A percentile compares a stretch with the other conserved stretches of the same genome.
Conservation (phyloP, 1,140 invertebrate species). For the Magallana gigas region DNA sequence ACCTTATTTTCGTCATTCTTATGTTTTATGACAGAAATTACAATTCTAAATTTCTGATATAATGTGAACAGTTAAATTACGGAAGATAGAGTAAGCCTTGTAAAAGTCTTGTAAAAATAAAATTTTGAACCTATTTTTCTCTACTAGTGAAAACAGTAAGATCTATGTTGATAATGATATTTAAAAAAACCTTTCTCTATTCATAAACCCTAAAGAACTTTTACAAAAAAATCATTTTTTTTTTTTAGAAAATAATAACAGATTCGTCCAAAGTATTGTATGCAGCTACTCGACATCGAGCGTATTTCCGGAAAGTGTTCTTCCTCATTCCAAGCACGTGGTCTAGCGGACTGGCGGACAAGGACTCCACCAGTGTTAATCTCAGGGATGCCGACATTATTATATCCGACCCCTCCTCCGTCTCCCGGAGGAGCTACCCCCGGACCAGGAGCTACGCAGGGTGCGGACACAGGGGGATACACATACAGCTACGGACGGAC, state of each 20-base stretch:
- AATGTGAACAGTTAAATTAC: no score
- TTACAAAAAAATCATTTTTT: no score
- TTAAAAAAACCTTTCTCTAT: no score
- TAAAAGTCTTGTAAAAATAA: no score
- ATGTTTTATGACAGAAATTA: no score
- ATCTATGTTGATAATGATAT: no score
- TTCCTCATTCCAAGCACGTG: constrained; percentile 76
- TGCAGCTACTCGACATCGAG: constrained; percentile 68
- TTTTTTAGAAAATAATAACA: constrained; percentile 68
- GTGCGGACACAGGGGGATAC: constrained; percentile 74
- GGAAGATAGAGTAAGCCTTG: no score
- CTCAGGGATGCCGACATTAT: constrained; percentile 50
- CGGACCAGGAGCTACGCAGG: constrained; percentile 65
- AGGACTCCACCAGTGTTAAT: not conserved
- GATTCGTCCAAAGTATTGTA: constrained; percentile 68
- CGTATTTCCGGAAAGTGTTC: constrained; percentile 75
- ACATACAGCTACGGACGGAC: constrained; percentile 72
- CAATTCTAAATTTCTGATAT: no score
- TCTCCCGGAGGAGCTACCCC: constrained; percentile 44
- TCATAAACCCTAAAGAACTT: no score
- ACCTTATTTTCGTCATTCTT: no score
- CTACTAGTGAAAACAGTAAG: no score
- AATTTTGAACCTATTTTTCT: no score
- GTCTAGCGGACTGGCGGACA: constrained; percentile 51
- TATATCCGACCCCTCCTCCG: constrained; percentile 53